These are phyloP conservation scores for Trididemnum miniatum DNA, from an alignment of 23 tunicate genomes.

Conservation along the genomic window DNA sequence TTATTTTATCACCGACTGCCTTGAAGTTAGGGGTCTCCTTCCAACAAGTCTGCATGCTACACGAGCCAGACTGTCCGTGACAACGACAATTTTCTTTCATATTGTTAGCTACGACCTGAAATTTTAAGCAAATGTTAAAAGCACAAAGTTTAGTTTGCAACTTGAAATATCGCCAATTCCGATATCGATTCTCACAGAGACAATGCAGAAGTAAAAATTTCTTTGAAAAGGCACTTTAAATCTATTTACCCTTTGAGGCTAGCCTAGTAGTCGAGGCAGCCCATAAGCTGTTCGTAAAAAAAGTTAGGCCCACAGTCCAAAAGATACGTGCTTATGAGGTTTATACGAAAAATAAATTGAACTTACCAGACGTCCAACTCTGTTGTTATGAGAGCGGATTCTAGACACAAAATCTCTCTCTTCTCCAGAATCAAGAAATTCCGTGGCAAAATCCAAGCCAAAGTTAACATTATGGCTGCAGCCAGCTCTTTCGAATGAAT, in stretches of 20 bases:
- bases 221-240: too few relatives aligned
- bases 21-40: constrained; percentile 40
- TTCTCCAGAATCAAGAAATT: constrained; percentile 63
- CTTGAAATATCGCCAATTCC: too few relatives aligned
- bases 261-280: too few relatives aligned
- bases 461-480: constrained; percentile 79
- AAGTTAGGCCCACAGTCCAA: too few relatives aligned
- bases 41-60: constrained; percentile 68
- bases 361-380: constrained; percentile 89
- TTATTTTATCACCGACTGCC: constrained; percentile 36
- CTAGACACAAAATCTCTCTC: constrained; percentile 31
- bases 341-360: too few relatives aligned
- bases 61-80: constrained; percentile 62
- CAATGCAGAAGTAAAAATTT: too few relatives aligned
- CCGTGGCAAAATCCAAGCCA: constrained; percentile 56
- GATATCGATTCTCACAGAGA: too few relatives aligned
- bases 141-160: too few relatives aligned
- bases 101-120: constrained; percentile 60
- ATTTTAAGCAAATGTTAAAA: neutral
- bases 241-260: too few relatives aligned
- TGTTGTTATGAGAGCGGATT: constrained; percentile 70
- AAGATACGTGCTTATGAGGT: too few relatives aligned
- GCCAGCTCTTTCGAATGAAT: constrained; percentile 31
- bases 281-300: too few relatives aligned
- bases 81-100: constrained; percentile 52